A percentile compares a stretch with the other conserved stretches of the same genome.
These are phyloP conservation scores for Spilarctia lutea DNA, from an alignment of 2,888 invertebrate genomes.

Conservation along the genomic window DNA sequence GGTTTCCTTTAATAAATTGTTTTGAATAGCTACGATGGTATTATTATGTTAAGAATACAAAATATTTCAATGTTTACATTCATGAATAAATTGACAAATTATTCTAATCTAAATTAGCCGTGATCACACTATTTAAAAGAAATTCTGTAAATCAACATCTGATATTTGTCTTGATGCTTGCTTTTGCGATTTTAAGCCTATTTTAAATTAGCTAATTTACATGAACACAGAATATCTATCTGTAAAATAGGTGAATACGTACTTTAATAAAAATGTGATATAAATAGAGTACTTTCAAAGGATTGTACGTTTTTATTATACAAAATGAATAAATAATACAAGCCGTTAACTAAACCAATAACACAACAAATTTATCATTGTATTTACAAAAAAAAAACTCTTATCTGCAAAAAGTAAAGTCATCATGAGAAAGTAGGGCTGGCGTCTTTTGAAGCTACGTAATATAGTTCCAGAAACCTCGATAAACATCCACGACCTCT, in stretches of 20 bases:
- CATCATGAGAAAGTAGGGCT: constrained; percentile 10
- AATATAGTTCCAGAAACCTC: constrained; percentile 30
- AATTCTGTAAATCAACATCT: not conserved
- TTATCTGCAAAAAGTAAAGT: constrained; percentile 4
- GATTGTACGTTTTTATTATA: not conserved
- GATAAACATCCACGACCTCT: constrained; percentile 41
- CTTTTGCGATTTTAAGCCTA: not conserved
- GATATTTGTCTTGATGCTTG: not conserved
- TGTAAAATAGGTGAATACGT: not conserved
- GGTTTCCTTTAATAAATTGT: constrained; percentile 30
- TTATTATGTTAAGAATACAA: constrained; percentile 7
- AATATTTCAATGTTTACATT: not conserved
- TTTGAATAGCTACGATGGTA: constrained; percentile 3
- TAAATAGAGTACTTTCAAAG: not conserved
- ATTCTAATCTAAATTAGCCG: not conserved
- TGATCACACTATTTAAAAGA: not conserved
- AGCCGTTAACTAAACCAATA: not conserved
- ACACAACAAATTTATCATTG: not conserved
- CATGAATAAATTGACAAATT: not conserved
- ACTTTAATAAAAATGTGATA: not conserved
- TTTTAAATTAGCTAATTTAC: not conserved
- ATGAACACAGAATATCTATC: not conserved
- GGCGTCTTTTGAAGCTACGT: constrained; percentile 27
- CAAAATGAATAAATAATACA: not conserved
- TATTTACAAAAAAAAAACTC: not conserved